Percentiles rank a stretch among this genome's conserved stretches.
Evolutionary conservation across 23 tunicate species (phyloP).

Genomic region (Trididemnum clinides): DNA sequence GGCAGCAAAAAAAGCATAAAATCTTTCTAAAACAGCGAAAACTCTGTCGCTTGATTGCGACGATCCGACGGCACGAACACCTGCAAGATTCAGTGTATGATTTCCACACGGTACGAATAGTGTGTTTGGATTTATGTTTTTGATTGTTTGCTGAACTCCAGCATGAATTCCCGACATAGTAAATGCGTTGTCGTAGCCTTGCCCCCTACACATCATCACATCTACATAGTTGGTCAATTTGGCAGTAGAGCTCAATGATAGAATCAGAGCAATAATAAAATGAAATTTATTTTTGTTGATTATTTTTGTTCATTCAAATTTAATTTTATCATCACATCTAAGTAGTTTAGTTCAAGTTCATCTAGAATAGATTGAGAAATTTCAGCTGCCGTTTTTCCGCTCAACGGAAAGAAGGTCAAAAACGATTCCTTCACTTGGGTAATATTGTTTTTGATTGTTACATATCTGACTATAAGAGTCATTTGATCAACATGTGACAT

Average conservation of each 20-base stretch:
- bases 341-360: constrained; percentile 60
- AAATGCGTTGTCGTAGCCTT: constrained; percentile 68
- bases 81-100: constrained; percentile 54
- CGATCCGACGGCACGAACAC: constrained; percentile 68
- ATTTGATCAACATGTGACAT: constrained; percentile 56
- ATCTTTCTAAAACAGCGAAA: constrained; percentile 68
- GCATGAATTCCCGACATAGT: constrained; percentile 59
- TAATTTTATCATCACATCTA: too few species aligned
- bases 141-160: constrained; percentile 60
- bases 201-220: constrained; percentile 66
- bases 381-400: constrained; percentile 49
- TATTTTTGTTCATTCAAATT: too few species aligned
- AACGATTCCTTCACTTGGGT: constrained; percentile 40
- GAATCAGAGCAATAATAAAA: too few species aligned
- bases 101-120: constrained; percentile 52
- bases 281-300: too few species aligned
- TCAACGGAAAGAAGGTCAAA: constrained; percentile 43
- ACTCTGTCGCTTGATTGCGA: constrained; percentile 62
- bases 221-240: too few species aligned
- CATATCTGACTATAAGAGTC: constrained; percentile 54
- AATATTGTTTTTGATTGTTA: constrained; percentile 33
- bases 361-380: constrained; percentile 48
- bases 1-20: not conserved
- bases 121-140: constrained; percentile 57
- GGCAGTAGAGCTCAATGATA: too few species aligned